phyloP scores from a whole-genome alignment of 2,113 vertebrate genomes.

The Dendrocopos noguchii region DNA sequence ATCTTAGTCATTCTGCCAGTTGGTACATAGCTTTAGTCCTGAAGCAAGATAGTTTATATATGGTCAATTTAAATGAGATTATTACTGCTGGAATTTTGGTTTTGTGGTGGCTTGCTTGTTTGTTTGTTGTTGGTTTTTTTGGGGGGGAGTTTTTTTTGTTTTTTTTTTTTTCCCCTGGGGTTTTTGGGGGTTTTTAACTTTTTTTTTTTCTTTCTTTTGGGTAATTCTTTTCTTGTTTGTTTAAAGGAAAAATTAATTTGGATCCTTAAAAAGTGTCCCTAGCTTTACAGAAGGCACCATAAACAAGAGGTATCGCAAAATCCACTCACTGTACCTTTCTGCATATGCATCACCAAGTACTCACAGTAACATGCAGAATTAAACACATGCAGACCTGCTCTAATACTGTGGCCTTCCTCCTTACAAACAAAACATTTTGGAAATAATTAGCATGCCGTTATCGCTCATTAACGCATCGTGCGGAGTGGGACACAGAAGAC shows the following conservation, averaged over 20 bases:
- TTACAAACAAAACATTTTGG: background rate
- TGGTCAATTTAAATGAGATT: background rate
- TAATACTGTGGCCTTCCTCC: background rate
- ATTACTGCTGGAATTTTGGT: background rate
- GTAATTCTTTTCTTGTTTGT: too few species aligned
- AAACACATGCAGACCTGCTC: background rate
- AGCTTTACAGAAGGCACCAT: background rate
- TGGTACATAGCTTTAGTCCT: background rate
- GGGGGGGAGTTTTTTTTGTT: too few species aligned
- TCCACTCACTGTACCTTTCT: background rate
- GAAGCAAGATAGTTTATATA: background rate
- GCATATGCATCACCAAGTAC: rapidly evolving
- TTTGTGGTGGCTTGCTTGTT: too few species aligned
- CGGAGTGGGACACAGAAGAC: background rate
- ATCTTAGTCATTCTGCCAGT: background rate
- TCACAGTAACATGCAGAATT: background rate
- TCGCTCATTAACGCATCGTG: background rate
- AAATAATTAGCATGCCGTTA: background rate
- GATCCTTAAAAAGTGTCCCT: background rate
- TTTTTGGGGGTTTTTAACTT: too few species aligned
- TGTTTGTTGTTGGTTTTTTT: too few species aligned
- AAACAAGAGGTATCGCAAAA: background rate
- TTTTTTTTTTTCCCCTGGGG: too few species aligned
- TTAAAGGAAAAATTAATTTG: background rate
- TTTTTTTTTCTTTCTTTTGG: too few species aligned